These are phyloP conservation scores for Phorcus lineatus DNA, from an alignment of 2,888 invertebrate genomes.

Conservation along the genomic window DNA sequence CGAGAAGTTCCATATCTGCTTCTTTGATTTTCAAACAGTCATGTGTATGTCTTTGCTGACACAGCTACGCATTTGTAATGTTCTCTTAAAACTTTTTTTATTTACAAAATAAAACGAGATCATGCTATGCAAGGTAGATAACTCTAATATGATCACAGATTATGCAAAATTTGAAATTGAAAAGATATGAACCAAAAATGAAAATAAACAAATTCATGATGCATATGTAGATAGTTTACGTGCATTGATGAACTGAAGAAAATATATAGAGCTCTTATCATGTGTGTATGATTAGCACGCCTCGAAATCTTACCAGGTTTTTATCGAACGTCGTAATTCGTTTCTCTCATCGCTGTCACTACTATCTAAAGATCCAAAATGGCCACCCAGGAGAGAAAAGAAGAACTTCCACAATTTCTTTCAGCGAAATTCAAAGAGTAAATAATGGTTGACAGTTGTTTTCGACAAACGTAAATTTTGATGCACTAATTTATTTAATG, in stretches of 20 bases:
- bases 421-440: conserved; percentile 35
- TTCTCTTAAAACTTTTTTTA: not conserved
- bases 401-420: not conserved
- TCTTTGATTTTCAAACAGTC: not conserved
- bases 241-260: not conserved
- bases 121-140: not conserved
- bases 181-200: not conserved
- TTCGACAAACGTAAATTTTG: too few species aligned
- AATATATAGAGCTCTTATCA: not conserved
- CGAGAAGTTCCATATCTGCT: conserved; percentile 34
- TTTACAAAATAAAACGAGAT: not conserved
- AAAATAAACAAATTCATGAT: not conserved
- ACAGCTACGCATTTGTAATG: not conserved
- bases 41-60: not conserved
- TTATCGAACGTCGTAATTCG: too few species aligned
- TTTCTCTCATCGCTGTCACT: not conserved
- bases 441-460: not conserved
- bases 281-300: too few species aligned
- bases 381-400: not conserved
- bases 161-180: not conserved
- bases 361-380: not conserved
- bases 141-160: not conserved
- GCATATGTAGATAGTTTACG: not conserved
- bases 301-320: too few species aligned
- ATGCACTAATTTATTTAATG: not conserved